phyloP scores from a whole-genome alignment of 1,140 invertebrate species.

The Aleiodes sp. region DNA sequence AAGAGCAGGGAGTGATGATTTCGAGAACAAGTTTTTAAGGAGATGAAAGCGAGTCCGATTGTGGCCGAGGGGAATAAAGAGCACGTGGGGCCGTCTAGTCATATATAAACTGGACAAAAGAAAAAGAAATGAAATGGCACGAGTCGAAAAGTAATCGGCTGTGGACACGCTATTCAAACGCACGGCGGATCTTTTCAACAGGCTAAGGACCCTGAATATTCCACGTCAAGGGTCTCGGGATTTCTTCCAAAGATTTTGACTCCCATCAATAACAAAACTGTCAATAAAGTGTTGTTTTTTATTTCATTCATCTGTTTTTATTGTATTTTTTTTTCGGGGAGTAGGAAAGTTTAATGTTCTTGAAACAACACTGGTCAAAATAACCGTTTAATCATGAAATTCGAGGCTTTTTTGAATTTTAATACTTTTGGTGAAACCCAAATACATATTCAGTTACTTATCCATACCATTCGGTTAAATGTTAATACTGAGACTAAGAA shows the following conservation, averaged over 20 bases:
- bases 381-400: too few relatives aligned
- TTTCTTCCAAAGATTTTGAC: neutral
- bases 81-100: constrained; percentile 21
- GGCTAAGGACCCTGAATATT: constrained; percentile 29
- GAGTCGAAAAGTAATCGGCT: constrained; percentile 33
- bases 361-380: too few relatives aligned
- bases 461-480: too few relatives aligned
- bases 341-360: neutral
- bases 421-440: too few relatives aligned
- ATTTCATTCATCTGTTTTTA: neutral
- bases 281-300: neutral
- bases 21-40: neutral
- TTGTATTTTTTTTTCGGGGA: neutral
- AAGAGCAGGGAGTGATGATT: neutral
- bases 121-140: constrained; percentile 25
- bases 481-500: too few relatives aligned
- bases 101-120: neutral
- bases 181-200: constrained; percentile 20
- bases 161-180: constrained; percentile 30
- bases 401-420: too few relatives aligned
- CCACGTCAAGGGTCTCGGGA: neutral
- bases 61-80: constrained; percentile 1
- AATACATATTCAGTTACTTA: too few relatives aligned
- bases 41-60: neutral
- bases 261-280: neutral